These are phyloP conservation scores for Australoheros facetus DNA, from an alignment of 2,797 vertebrate species.

Conservation along the genomic window DNA sequence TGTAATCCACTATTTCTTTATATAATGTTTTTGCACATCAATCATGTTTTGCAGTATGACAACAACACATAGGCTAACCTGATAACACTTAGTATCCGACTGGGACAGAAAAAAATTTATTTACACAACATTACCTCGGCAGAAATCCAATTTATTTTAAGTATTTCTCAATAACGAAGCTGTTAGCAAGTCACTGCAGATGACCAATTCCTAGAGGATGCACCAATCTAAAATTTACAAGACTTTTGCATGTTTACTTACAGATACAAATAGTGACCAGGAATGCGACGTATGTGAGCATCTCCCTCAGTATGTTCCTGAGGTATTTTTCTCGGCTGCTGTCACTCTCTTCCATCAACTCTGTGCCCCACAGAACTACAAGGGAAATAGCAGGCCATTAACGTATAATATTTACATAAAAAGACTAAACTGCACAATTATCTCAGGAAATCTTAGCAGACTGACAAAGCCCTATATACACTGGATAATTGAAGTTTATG, in stretches of 20 bases:
- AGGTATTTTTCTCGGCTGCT: slow-evolving; percentile 92
- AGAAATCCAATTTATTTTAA: neutral
- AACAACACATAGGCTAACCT: neutral
- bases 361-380: slow-evolving; percentile 95
- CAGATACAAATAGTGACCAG: slow-evolving; percentile 90
- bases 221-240: neutral
- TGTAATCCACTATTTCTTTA: no score
- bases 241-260: slow-evolving; percentile 78
- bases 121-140: no score
- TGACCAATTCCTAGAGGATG: neutral
- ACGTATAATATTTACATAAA: neutral
- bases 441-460: neutral
- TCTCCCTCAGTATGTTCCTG: slow-evolving; percentile 89
- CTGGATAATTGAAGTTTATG: neutral
- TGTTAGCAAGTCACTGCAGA: neutral
- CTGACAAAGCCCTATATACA: neutral
- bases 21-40: no score
- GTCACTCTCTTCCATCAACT: slow-evolving; percentile 91
- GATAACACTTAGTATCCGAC: no score
- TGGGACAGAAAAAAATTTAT: no score
- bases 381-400: neutral
- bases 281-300: slow-evolving; percentile 90
- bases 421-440: neutral
- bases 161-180: neutral
- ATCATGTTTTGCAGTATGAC: neutral